Percentiles rank a stretch among this genome's conserved stretches.
Evolutionary conservation across 2,113 vertebrate genomes (phyloP).

Genomic region (human): DNA sequence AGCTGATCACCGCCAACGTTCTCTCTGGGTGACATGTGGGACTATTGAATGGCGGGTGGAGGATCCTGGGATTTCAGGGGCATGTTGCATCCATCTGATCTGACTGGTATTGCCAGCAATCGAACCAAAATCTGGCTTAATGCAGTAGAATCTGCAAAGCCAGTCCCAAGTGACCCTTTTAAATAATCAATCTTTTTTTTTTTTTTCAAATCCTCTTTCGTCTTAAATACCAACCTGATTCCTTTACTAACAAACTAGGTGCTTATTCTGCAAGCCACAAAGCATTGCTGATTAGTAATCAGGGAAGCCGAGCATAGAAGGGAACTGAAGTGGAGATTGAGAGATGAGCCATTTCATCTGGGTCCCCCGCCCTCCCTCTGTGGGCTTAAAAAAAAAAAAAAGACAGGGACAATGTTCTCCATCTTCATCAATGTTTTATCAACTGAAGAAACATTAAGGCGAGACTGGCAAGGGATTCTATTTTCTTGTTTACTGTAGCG

Average conservation of each 20-base stretch:
- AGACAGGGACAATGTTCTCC: neutral
- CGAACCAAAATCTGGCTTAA: slow-evolving; percentile 76
- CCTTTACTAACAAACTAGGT: slow-evolving; percentile 72
- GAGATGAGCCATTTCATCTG: neutral
- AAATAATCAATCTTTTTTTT: slow-evolving; percentile 70
- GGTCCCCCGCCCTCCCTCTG: neutral
- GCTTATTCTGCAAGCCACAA: slow-evolving; percentile 50
- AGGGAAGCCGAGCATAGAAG: neutral
- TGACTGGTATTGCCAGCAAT: slow-evolving; percentile 67
- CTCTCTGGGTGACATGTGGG: slow-evolving; percentile 9
- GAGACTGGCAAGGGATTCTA: neutral
- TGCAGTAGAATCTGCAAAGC: slow-evolving; percentile 71
- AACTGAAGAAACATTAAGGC: slow-evolving; percentile 36
- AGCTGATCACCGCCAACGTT: neutral
- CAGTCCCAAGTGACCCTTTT: slow-evolving; percentile 75
- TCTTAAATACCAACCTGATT: slow-evolving; percentile 77
- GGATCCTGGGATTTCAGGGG: slow-evolving; percentile 55
- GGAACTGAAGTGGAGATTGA: neutral
- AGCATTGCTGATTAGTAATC: slow-evolving; percentile 38
- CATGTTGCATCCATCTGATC: slow-evolving; percentile 67
- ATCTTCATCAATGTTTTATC: slow-evolving; percentile 27
- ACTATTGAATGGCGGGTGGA: slow-evolving; percentile 59
- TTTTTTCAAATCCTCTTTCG: slow-evolving; percentile 70
- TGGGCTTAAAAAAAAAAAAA: neutral
- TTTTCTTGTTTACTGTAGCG: neutral